These are phyloP conservation scores for Ctenopoma multispine DNA, from an alignment of 2,797 vertebrate species.

Conservation along the genomic window DNA sequence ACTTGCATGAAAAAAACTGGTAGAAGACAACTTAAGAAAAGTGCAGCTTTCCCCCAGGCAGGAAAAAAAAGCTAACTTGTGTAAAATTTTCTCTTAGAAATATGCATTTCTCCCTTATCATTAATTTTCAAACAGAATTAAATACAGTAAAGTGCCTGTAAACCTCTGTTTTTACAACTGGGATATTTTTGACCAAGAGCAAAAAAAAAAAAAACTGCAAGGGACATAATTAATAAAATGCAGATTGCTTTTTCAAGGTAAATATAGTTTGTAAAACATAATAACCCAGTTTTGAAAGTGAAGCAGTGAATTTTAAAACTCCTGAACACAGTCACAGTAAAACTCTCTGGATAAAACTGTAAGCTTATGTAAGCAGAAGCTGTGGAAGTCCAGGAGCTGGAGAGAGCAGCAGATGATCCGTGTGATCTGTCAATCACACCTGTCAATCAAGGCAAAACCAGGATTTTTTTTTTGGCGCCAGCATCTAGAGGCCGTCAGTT, in stretches of 20 bases:
- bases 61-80: neutral
- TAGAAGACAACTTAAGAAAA: neutral
- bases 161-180: slow-evolving; percentile 6
- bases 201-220: neutral
- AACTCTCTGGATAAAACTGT: too few species aligned
- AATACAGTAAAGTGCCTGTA: neutral
- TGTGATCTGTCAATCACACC: neutral
- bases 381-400: too few species aligned
- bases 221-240: neutral
- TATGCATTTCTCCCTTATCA: slow-evolving; percentile 17
- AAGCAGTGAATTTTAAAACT: neutral
- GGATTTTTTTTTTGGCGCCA: too few species aligned
- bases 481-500: neutral
- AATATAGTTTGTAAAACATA: neutral
- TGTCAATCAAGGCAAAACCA: neutral
- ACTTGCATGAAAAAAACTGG: neutral
- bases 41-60: neutral
- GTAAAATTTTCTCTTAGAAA: slow-evolving; percentile 10
- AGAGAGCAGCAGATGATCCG: neutral
- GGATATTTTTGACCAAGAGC: neutral
- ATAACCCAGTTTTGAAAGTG: neutral
- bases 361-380: neutral
- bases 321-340: too few species aligned
- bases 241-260: neutral
- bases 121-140: neutral